Evolutionary conservation across 2,113 vertebrate genomes (phyloP).

Genomic region (Pluvialis apricaria): DNA sequence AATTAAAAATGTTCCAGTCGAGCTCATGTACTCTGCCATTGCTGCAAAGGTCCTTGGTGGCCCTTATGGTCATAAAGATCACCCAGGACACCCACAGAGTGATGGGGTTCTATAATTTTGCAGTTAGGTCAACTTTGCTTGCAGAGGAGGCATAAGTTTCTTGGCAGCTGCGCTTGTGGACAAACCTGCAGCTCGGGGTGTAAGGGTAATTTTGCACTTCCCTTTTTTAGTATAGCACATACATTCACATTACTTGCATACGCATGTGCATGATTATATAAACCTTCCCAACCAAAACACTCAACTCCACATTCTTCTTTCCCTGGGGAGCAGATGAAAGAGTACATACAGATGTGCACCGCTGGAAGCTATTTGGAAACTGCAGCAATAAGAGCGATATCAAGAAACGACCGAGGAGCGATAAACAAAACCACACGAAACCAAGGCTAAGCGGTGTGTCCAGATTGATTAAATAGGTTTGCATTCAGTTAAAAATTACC

Average conservation of each 20-base stretch:
- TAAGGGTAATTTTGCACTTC: background rate
- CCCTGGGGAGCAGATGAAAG: slow-evolving; percentile 43
- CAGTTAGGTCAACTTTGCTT: background rate
- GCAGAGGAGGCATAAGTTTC: background rate
- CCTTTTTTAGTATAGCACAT: background rate
- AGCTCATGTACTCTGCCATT: background rate
- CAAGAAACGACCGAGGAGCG: background rate
- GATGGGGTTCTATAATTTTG: background rate
- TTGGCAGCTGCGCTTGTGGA: background rate
- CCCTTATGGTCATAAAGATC: background rate
- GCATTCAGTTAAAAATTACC: background rate
- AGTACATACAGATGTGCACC: slow-evolving; percentile 20
- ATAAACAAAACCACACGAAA: background rate
- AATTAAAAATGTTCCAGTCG: background rate
- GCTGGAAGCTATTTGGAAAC: slow-evolving; percentile 38
- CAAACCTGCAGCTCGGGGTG: background rate
- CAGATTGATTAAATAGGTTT: background rate
- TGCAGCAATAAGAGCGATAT: background rate
- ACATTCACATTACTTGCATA: background rate
- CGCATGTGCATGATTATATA: background rate
- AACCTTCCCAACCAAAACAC: slow-evolving; percentile 18
- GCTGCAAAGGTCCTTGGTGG: background rate
- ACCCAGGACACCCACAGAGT: background rate
- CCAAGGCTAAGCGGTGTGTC: background rate
- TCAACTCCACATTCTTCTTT: background rate